Base-by-base conservation (phyloP, 2,888 invertebrate species). In the Heteropelma amictum region DNA sequence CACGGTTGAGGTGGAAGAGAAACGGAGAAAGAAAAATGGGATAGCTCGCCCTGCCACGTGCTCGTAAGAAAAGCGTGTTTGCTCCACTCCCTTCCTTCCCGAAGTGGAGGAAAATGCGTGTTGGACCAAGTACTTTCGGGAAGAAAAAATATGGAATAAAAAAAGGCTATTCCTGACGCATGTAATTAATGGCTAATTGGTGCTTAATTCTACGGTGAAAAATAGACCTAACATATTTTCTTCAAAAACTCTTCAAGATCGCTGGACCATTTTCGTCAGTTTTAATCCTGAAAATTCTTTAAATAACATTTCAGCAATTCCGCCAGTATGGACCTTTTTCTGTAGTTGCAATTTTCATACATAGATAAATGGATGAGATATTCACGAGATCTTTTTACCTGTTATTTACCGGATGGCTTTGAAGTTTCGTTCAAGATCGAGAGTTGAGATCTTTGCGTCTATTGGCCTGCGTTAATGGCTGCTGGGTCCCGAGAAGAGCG, bases 31-130 rank as follows among this genome's bases (percentile, higher is more conserved):
- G 40, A 35, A 8, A 49, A n/a, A n/a, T n/a, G n/a, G 68, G 73
- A 70, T 72, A 73, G 79, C 76, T 77, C 71, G 77, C n/a, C n/a
- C n/a, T 28, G 76, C 81, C 86, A 85, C 85, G 84, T 85, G 86
- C 81, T 83, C 8, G 23, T 19, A 40, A 64, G 60, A 67, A 69
- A 75, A 40, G 69, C 67, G 74, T 69, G 60, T 45, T 65, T 51
- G 26, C 35, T 40, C 23, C 40, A 23, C 53, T 73, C 12, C 35
- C 7, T 42, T 68, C 30, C 64, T 68, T 63, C 23, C n/a, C 47
- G 35, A 56, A 60, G 53, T 19, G 10, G 45, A 47, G 33, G 28
- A 14, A 63, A 49, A 42, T 14, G 35, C 38, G 30, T 49, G 53
- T 35, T 10, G 10, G 19, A 14, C 17, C 5, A 47, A 63, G 23